Evolutionary conservation across 2,797 vertebrate genomes (phyloP).

Genomic region (Lepus townsendii): DNA sequence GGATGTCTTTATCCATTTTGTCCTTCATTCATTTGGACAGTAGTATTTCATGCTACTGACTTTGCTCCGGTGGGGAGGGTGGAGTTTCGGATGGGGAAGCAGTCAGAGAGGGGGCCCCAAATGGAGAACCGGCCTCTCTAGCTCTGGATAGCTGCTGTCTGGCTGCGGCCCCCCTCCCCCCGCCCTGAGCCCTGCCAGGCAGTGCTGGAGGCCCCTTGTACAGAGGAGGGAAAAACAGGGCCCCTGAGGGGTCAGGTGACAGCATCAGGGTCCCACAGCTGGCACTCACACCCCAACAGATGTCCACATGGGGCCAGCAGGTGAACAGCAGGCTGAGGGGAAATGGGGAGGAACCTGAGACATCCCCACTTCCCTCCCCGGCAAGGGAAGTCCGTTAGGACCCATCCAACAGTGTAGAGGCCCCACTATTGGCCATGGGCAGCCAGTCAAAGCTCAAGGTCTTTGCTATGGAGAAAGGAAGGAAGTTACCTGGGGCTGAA

Average conservation of each 20-base stretch:
- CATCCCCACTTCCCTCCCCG: neutral
- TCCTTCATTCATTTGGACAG: slow-evolving; percentile 67
- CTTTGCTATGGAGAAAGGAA: neutral
- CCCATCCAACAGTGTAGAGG: neutral
- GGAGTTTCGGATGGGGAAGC: neutral
- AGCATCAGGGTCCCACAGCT: neutral
- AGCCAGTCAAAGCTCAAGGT: neutral
- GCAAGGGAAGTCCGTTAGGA: neutral
- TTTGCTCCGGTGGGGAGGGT: neutral
- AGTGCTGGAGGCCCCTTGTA: neutral
- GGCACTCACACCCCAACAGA: neutral
- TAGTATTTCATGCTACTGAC: slow-evolving; percentile 53
- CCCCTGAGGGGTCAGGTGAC: neutral
- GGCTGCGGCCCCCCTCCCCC: neutral
- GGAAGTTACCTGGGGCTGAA: neutral
- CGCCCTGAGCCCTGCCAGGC: neutral
- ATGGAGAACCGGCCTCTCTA: neutral
- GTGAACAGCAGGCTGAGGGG: neutral
- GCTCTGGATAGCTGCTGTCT: neutral
- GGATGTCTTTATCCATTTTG: slow-evolving; percentile 65
- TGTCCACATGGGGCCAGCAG: neutral
- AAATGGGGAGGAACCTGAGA: neutral
- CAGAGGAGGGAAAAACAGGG: neutral
- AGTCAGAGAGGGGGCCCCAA: neutral
- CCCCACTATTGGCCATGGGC: neutral